Evolutionary conservation across 1,140 invertebrate species (phyloP).

Genomic region (Drosophila novamexicana): DNA sequence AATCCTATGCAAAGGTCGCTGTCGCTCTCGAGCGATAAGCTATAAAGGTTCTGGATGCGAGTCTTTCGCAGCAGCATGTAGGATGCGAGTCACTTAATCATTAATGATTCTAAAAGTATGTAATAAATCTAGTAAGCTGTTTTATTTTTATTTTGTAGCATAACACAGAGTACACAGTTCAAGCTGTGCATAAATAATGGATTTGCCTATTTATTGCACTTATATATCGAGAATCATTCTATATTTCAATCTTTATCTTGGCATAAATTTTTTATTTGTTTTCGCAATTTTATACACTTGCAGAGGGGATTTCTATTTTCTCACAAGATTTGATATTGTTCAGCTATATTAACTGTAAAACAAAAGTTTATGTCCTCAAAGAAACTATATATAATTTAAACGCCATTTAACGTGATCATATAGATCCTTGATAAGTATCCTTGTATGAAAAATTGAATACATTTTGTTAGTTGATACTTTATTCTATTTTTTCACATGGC

Average conservation of each 20-base stretch:
- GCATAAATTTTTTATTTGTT: background rate
- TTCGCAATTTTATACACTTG: too few species aligned
- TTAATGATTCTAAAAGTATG: constrained; percentile 35
- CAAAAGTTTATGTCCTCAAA: too few species aligned
- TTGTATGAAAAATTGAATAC: too few species aligned
- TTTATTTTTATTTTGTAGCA: background rate
- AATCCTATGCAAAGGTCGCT: constrained; percentile 13
- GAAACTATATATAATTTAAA: too few species aligned
- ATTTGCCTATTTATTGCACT: constrained; percentile 17
- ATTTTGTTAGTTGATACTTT: too few species aligned
- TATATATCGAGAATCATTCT: constrained; percentile 1
- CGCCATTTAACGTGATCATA: too few species aligned
- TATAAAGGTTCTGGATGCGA: constrained; percentile 4
- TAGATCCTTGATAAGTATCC: too few species aligned
- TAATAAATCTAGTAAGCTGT: constrained; percentile 30
- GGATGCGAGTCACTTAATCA: constrained; percentile 42
- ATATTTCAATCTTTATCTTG: constrained; percentile 1
- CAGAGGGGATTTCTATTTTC: too few species aligned
- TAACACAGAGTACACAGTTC: constrained; percentile 1
- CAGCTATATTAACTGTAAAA: too few species aligned
- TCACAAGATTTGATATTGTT: too few species aligned
- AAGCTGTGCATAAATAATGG: constrained; percentile 10
- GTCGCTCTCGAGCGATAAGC: constrained; percentile 24
- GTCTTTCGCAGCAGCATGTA: background rate
- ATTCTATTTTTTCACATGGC: too few species aligned